Evolutionary conservation across 2,113 vertebrate genomes (phyloP), one percentile per base, ranked within the genome.

Genomic region (Platysternon megacephalum): DNA sequence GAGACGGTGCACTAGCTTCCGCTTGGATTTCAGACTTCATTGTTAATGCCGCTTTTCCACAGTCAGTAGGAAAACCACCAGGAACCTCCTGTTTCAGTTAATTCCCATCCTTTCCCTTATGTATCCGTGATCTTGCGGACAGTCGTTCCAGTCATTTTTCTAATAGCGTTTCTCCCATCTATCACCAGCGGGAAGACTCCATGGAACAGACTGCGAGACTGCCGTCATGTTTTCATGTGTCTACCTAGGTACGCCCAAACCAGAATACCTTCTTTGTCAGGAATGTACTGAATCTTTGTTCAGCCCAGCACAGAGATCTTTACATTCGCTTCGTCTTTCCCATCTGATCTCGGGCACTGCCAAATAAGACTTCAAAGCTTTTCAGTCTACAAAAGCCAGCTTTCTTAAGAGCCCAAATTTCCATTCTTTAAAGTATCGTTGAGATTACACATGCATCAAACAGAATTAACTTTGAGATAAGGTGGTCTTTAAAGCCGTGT

Each of bases 41-140:
- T 82, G 44, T 51, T 21, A 48, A 48, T 32, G 24, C 6, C 10
- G 0, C 5, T 51, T 76, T 32, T 28, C 78, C 51, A 42, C 2
- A 26, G 39, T 24, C 17, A 49, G 42, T 51, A 74, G 4, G 35
- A 82, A 81, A 17, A 28, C 35, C 39, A 28, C 0, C 1, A 39
- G 79, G 39, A 6, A 1, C 1, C 6, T 24, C 24, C 26, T 19
- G 11, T 39, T 74, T 48, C 0, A 0, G 44, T 51, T 44, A 16
- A 4, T 68, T n/a, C 35, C 17, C 35, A n/a, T 35, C 35, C 61
- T 21, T 17, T 42, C 11, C 53, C 85, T 39, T 35, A 46, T 48
- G 46, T 52, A 76, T 4, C 68, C 6, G 39, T 29, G 6, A 46
- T 46, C 52, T n/a, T 76, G 72, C 28, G 28, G 39, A 74, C 7